Conservation (phyloP, 2,797 vertebrate species). For the Simalia tracyae region DNA sequence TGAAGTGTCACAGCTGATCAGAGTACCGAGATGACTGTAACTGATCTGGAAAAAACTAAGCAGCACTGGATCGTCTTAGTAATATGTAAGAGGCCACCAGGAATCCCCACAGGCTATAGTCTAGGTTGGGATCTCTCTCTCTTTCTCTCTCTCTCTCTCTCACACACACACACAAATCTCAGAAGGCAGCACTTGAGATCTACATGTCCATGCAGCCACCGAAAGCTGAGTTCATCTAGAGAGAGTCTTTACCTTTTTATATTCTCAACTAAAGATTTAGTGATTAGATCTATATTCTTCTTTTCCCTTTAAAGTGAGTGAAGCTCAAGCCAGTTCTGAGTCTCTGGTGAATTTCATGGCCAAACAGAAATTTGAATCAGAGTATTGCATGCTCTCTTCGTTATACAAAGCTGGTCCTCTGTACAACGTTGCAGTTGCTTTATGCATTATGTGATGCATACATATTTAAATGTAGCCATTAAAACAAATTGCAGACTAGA, state of each 20-base stretch:
- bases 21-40: no score
- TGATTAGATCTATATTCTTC: background rate
- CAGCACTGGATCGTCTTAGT: no score
- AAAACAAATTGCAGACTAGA: background rate
- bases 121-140: no score
- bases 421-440: slow-evolving; percentile 1
- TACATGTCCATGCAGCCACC: no score
- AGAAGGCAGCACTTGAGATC: no score
- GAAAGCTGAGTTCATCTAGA: background rate
- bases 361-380: background rate
- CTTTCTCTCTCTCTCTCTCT: no score
- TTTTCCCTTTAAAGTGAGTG: background rate
- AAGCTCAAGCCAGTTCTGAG: background rate
- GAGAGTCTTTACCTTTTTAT: background rate
- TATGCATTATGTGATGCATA: background rate
- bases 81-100: no score
- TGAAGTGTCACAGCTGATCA: background rate
- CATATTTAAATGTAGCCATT: background rate
- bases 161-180: no score
- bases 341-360: background rate
- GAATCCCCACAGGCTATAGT: no score
- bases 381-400: background rate
- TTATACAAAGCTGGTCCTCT: background rate
- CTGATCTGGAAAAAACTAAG: no score
- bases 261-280: background rate